Evolutionary conservation across 2,888 invertebrate species (phyloP), one percentile per base, ranked within the genome.

Genomic region (Villa cingulata): DNA sequence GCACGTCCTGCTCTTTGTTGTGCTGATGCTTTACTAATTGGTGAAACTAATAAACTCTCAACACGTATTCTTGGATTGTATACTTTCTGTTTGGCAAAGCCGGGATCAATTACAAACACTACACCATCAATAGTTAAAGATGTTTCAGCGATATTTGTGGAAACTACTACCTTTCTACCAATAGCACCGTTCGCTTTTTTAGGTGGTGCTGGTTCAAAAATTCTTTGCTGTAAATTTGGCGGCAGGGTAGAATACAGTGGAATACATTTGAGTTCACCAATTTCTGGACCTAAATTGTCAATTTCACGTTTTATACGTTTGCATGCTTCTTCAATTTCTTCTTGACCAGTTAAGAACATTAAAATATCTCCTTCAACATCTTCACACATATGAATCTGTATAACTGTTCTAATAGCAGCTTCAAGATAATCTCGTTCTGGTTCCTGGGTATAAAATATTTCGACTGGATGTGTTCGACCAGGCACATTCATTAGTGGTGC

Each of bases 131-230:
- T 98, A 6, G 98, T 99, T 20, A 99, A 70, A 0, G 97, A 97
- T 0, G 98, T 99, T 72, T 99, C 98, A 0, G 98, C 98, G 56
- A 99, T 98, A 65, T 99, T 98, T 0, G 98, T 98, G 0, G 97
- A 96, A 0, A 99, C 94, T 0, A 99, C 97, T 1, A 95, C 90
- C 60, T 78, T 92, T 5, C 92, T 71, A 0, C 95, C 92, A 32
- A 95, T 84, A 0, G 86, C 89, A 0, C 94, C 94, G 57, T 84
- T 91, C 0, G 85, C 70, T 63, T 90, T 83, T 47, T 83, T 87
- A 0, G 96, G 88, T 0, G 98, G 98, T 1, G 98, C 86, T 0
- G 94, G 80, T 59, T 98, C 98, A 62, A 99, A 99, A 60, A 99
- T 99, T 50, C 95, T 73, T 62, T 96, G 95, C 62, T 97, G 98